Conservation (phyloP, 2,113 vertebrate species). For the Colinus virginianus region DNA sequence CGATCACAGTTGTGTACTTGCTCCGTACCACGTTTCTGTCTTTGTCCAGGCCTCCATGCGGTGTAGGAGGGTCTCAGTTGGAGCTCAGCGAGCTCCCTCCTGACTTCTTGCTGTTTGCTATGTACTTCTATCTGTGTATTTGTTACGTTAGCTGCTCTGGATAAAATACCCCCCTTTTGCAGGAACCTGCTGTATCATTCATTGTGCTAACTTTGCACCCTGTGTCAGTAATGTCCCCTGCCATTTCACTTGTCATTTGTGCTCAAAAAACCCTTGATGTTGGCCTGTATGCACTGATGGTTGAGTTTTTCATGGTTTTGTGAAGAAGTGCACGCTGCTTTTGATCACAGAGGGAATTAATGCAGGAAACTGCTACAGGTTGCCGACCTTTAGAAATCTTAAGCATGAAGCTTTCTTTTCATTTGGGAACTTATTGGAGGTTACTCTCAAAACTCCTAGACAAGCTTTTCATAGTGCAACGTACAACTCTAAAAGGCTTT, state of each 20-base stretch:
- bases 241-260: neutral
- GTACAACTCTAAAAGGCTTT: neutral
- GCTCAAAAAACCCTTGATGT: neutral
- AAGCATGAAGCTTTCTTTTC: neutral
- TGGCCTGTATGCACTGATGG: neutral
- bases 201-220: neutral
- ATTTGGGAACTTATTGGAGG: neutral
- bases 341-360: constrained; percentile 9
- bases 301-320: neutral
- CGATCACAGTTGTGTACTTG: accelerated
- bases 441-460: neutral
- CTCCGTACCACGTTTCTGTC: neutral
- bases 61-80: neutral
- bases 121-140: neutral
- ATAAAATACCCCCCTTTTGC: neutral
- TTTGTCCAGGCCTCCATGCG: neutral
- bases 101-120: neutral
- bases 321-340: neutral
- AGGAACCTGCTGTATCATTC: neutral
- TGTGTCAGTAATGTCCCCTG: neutral
- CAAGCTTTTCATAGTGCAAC: neutral
- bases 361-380: neutral
- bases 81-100: neutral
- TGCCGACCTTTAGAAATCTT: constrained; percentile 20
- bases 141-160: neutral